Evolutionary conservation across 2,888 invertebrate genomes (phyloP), one percentile per base, ranked within the genome.

Genomic region (Mesorhabditis spiculigera): DNA sequence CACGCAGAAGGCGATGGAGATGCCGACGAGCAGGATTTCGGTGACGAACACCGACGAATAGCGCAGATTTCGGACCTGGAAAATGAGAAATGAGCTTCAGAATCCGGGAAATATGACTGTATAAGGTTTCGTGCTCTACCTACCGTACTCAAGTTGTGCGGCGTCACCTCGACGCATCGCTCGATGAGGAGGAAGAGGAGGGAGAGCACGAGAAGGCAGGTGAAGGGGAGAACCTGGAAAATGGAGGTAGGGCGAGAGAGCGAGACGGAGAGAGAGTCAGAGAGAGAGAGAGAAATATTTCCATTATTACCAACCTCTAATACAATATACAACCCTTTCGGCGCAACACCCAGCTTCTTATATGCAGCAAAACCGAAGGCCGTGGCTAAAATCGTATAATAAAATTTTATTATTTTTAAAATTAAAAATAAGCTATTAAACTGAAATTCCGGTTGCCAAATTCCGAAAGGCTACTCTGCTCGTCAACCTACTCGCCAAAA

Each of bases 401-500:
- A 50, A 50, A 50, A 50, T 50, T 1, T 10, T 50, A n/a, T 13
- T 13, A 50, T 50, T 50, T 50, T 10, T 50, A n/a, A 50, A 50
- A 2, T n/a, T 50, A 50, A 50, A 50, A 50, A 50, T n/a, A 50
- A 50, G 58, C n/a, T 50, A 50, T 50, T n/a, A 50, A 50, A 50
- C 58, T 13, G n/a, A 10, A n/a, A 13, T 50, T 50, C 1, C n/a
- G 8, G 8, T 50, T 50, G 8, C 58, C n/a, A n/a, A n/a, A n/a
- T 50, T 50, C 8, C 58, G n/a, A 10, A 50, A 50, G 8, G 58
- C 10, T n/a, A 13, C n/a, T n/a, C 8, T 50, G 8, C 58, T 50
- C 58, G 58, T 28, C 10, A 68, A 73, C 75, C 66, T 50, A 80
- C 80, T 76, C 6, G 80, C 80, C 4, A 79, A 65, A 62, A 71